Evolutionary conservation across 1,140 invertebrate genomes (phyloP), one percentile per base, ranked within the genome.

Genomic region (Euglossa dilemma): DNA sequence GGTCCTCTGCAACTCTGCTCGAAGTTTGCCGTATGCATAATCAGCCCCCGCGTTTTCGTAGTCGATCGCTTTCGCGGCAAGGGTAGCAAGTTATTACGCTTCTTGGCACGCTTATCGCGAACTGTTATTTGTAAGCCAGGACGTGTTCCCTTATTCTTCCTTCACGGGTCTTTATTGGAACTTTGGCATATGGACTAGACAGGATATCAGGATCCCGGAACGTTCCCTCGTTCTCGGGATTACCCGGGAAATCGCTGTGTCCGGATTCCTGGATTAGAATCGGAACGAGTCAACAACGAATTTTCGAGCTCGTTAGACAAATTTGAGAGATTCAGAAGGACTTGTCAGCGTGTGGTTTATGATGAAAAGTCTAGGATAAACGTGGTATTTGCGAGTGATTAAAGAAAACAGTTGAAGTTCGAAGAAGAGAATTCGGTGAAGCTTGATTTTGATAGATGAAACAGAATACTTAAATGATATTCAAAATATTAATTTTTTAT

Each of bases 21-120:
- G 28, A 79, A 79, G 66, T 79, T 70, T 59, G 54, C 76, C 45
- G 76, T 79, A 79, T 79, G 76, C 76, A 79, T 79, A 79, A 79
- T 79, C 64, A 70, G 54, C n/a, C 4, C 36, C 64, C 18, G 20
- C 66, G 66, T 79, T 70, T 79, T 79, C 76, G 52, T 70, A 59
- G 36, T 59, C 76, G 66, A 79, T 70, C 66, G 67, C 66, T 36
- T 52, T 14, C 25, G 36, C 54, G 36, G 36, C 11, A n/a, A 18
- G 18, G 25, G 12, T 25, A 18, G 67, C 70, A 79, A 61, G 77
- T 80, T 71, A 71, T 52, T n/a, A 47, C 45, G 67, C 54, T 71
- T 80, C 67, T 79, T 61, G 66, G 61, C 67, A 52, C 54, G 66
- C 20, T 71, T 61, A 50, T 18, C 25, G 14, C 11, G 25, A 25